These are phyloP conservation scores for Pseudomyrmex cubaensis DNA, from an alignment of 1,140 invertebrate genomes.

Conservation along the genomic window DNA sequence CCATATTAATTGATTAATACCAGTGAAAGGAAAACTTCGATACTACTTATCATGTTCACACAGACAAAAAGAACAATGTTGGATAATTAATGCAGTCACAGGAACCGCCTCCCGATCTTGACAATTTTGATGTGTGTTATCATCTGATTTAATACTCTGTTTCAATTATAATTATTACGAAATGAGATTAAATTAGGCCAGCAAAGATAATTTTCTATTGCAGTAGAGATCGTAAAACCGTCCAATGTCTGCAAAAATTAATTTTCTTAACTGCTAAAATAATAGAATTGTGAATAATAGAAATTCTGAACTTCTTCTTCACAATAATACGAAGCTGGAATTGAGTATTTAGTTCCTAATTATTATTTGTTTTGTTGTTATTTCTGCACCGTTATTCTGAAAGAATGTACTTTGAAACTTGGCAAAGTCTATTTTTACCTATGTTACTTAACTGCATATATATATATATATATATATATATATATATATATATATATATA, in stretches of 20 bases:
- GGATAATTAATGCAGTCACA: too few species aligned
- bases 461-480: too few species aligned
- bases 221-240: neutral
- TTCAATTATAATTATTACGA: constrained; percentile 47
- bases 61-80: too few species aligned
- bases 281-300: neutral
- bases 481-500: too few species aligned
- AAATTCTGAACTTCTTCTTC: neutral
- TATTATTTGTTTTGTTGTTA: neutral
- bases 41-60: too few species aligned
- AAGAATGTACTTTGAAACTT: constrained; percentile 12
- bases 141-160: neutral
- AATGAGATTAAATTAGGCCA: constrained; percentile 5
- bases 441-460: neutral
- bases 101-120: too few species aligned
- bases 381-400: neutral
- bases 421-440: neutral
- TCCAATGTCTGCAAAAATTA: neutral
- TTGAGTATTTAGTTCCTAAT: neutral
- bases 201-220: constrained; percentile 18
- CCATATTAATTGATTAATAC: neutral
- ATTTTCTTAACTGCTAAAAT: constrained; percentile 27
- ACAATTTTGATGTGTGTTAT: too few species aligned
- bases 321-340: too few species aligned
- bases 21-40: too few species aligned